A percentile compares a stretch with the other conserved stretches of the same genome.
Conservation (phyloP, 2,888 invertebrate genomes). For the Thecophora atra region DNA sequence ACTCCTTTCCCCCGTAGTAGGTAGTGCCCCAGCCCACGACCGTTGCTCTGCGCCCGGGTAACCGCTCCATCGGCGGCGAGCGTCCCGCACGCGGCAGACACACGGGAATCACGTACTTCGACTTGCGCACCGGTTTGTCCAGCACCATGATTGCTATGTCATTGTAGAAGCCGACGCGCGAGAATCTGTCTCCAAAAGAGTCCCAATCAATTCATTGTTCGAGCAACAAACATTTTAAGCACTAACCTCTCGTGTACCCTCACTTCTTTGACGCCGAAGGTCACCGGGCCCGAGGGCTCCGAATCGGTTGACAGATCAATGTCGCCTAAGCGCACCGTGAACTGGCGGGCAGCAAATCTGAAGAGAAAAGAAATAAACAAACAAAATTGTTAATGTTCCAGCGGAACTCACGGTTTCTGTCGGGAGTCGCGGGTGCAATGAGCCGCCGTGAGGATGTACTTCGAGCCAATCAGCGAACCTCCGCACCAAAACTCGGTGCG, state of each 20-base stretch:
- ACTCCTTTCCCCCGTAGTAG: constrained; percentile 88
- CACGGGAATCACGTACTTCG: constrained; percentile 86
- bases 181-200: constrained; percentile 70
- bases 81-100: constrained; percentile 76
- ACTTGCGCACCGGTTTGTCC: constrained; percentile 77
- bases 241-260: constrained; percentile 76
- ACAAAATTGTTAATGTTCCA: background rate
- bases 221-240: too few species aligned
- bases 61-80: constrained; percentile 62
- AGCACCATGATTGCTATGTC: constrained; percentile 78
- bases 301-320: constrained; percentile 85
- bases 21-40: constrained; percentile 95
- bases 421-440: constrained; percentile 92
- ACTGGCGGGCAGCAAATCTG: constrained; percentile 88
- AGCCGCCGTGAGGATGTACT: constrained; percentile 85
- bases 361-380: background rate
- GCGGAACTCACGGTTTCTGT: constrained; percentile 80
- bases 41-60: constrained; percentile 76
- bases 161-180: constrained; percentile 91
- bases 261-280: constrained; percentile 80
- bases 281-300: constrained; percentile 85
- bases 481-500: constrained; percentile 94
- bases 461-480: constrained; percentile 83
- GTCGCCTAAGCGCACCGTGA: constrained; percentile 88
- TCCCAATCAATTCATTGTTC: background rate